Conservation (phyloP, 2,113 vertebrate genomes). For the Eira barbara region DNA sequence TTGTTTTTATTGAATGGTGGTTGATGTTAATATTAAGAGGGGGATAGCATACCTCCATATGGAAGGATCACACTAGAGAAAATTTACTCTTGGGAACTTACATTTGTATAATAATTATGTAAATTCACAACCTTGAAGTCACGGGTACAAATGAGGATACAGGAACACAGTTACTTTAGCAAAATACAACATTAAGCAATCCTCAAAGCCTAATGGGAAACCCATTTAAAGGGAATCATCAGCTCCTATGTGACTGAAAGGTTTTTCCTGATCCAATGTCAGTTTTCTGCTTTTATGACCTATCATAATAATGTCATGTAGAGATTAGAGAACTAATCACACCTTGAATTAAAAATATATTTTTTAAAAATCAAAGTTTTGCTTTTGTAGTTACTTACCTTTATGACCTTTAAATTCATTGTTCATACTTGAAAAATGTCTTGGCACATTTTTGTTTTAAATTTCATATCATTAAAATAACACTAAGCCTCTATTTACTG, state of each 20-base stretch:
- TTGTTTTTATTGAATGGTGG: neutral
- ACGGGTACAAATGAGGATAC: neutral
- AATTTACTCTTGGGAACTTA: neutral
- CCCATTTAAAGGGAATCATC: neutral
- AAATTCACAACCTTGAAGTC: neutral
- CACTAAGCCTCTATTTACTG: neutral
- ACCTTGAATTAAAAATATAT: neutral
- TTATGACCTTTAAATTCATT: neutral
- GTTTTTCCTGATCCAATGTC: neutral
- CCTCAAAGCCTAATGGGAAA: neutral
- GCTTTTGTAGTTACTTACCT: neutral
- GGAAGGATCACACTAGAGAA: neutral
- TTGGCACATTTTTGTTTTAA: neutral
- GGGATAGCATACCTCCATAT: neutral
- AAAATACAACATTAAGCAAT: neutral
- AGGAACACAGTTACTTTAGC: neutral
- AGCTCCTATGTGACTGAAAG: neutral
- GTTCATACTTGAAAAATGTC: neutral
- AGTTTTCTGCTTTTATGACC: neutral
- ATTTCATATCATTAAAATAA: conserved; percentile 7
- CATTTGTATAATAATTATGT: neutral
- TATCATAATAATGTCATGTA: neutral
- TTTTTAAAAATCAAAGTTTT: neutral
- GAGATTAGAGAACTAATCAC: neutral
- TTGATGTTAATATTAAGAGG: neutral